phyloP scores from a whole-genome alignment of 2,797 vertebrate species.

The Notolepis coatsorum region DNA sequence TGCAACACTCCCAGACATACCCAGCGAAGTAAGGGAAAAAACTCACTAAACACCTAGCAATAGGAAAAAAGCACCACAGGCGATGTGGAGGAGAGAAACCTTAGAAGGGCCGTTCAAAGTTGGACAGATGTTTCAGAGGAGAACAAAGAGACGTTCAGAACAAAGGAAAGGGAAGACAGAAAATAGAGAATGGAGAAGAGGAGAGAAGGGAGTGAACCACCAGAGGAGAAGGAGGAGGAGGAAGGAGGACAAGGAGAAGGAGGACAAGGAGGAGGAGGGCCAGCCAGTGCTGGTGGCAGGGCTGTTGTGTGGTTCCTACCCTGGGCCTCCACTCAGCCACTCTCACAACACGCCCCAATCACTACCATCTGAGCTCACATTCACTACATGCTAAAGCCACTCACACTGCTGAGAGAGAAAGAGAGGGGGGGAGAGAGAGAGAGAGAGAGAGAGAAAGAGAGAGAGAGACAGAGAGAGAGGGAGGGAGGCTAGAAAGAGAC shows the following conservation, averaged over 20 bases:
- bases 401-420: slow-evolving; percentile 62
- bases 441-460: neutral
- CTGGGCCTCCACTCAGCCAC: slow-evolving; percentile 73
- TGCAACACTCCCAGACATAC: no score
- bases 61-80: no score
- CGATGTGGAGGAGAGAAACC: no score
- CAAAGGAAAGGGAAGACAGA: slow-evolving; percentile 30
- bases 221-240: slow-evolving; percentile 9
- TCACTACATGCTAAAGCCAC: slow-evolving; percentile 69
- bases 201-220: neutral
- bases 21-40: no score
- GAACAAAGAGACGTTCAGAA: slow-evolving; percentile 1
- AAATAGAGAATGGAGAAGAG: slow-evolving; percentile 15
- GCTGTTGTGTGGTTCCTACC: slow-evolving; percentile 74
- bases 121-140: no score
- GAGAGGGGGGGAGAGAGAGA: slow-evolving; percentile 38
- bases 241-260: slow-evolving; percentile 18
- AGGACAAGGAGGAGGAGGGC: slow-evolving; percentile 30
- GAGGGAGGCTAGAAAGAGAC: neutral
- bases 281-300: slow-evolving; percentile 59
- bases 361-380: slow-evolving; percentile 80
- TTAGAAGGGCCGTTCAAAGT: no score
- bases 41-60: no score
- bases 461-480: neutral
- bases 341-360: slow-evolving; percentile 77